Conservation (phyloP, 2,113 vertebrate species). For the Orycteropus afer region DNA sequence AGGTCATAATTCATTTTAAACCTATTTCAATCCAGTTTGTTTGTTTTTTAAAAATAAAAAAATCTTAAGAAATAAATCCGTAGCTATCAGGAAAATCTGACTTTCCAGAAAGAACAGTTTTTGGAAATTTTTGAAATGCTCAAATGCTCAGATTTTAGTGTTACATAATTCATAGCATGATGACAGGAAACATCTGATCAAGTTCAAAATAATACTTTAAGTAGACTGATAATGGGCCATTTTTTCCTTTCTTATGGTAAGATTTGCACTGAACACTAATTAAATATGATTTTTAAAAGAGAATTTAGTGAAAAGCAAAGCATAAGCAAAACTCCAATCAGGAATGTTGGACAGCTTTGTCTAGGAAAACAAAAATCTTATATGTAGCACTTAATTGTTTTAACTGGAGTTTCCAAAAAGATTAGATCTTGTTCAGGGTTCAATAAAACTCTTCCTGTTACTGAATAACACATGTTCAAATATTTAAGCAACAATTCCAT, state of each 20-base stretch:
- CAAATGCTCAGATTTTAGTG: not conserved
- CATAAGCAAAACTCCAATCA: slow-evolving; percentile 7
- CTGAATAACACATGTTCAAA: slow-evolving; percentile 6
- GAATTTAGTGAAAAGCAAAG: slow-evolving; percentile 71
- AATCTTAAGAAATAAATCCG: slow-evolving; percentile 32
- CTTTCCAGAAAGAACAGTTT: slow-evolving; percentile 40
- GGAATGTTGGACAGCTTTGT: slow-evolving; percentile 75
- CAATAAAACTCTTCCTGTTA: slow-evolving; percentile 59
- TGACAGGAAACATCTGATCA: slow-evolving; percentile 57
- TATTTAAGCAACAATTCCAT: slow-evolving; percentile 57
- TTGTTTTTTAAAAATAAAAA: not conserved
- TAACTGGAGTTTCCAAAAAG: slow-evolving; percentile 59
- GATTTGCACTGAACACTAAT: slow-evolving; percentile 76
- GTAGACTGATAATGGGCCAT: slow-evolving; percentile 37
- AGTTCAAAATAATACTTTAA: slow-evolving; percentile 8
- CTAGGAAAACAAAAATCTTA: slow-evolving; percentile 76
- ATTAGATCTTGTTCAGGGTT: not conserved
- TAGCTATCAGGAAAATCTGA: slow-evolving; percentile 16
- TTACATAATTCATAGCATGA: slow-evolving; percentile 40
- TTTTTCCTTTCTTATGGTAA: slow-evolving; percentile 63
- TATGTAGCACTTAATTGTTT: slow-evolving; percentile 73
- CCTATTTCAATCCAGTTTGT: not conserved
- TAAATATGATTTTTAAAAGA: slow-evolving; percentile 73
- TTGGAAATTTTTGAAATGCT: slow-evolving; percentile 44
- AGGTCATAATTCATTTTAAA: not conserved